Conservation (phyloP, 53 echinoderm and acorn worm genomes). For the Mesocentrotus franciscanus region DNA sequence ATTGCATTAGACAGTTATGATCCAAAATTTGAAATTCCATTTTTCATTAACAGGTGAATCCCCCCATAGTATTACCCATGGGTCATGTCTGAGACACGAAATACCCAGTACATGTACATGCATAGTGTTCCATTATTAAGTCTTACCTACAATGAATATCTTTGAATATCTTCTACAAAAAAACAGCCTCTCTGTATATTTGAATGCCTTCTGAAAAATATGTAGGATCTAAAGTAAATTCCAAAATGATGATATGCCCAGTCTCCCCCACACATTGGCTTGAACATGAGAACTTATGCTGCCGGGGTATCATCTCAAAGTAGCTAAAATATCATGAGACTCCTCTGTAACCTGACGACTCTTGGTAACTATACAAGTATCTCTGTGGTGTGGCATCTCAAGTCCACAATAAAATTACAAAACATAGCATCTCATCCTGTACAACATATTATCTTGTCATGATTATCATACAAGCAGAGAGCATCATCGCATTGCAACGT, state of each 20-base stretch:
- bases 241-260: background rate
- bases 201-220: background rate
- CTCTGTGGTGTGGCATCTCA: background rate
- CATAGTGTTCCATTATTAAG: background rate
- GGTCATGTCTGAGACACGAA: background rate
- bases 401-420: background rate
- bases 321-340: background rate
- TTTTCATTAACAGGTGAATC: background rate
- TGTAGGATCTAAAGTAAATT: background rate
- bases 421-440: background rate
- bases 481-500: background rate
- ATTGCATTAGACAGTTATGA: background rate
- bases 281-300: no score
- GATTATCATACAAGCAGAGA: conserved; percentile 1
- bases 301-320: background rate
- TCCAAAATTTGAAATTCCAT: background rate
- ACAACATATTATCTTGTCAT: background rate
- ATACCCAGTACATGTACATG: background rate
- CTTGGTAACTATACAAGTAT: background rate
- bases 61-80: background rate
- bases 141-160: background rate
- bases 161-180: background rate
- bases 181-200: conserved; percentile 36
- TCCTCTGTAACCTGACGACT: background rate
- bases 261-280: background rate